Evolutionary conservation across 2,888 invertebrate genomes (phyloP).

Genomic region (Hesperia comma): DNA sequence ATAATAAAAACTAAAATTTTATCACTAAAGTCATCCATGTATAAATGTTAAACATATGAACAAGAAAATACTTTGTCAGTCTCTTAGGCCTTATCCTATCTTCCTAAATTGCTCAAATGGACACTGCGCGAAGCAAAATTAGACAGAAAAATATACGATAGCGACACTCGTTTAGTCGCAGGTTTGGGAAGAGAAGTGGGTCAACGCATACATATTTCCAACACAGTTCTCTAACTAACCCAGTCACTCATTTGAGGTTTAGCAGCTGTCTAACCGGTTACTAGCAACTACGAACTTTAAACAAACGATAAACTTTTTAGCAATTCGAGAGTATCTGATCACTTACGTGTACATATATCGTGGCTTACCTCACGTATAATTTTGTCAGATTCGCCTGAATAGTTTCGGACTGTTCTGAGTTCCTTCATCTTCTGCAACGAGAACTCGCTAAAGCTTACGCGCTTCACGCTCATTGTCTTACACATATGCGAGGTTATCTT

Average conservation of each 20-base stretch:
- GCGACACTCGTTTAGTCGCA: conserved; percentile 28
- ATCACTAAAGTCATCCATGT: too few relatives aligned
- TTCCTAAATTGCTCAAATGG: not conserved
- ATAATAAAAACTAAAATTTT: too few relatives aligned
- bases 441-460: too few relatives aligned
- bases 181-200: conserved; percentile 25
- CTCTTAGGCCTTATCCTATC: not conserved
- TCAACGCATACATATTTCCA: conserved; percentile 33
- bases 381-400: too few relatives aligned
- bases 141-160: conserved; percentile 26
- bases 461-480: too few relatives aligned
- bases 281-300: not conserved
- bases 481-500: too few relatives aligned
- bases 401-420: too few relatives aligned
- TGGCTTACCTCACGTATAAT: too few relatives aligned
- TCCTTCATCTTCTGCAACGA: too few relatives aligned
- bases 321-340: too few relatives aligned
- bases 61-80: not conserved
- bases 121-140: conserved; percentile 13
- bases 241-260: conserved; percentile 7
- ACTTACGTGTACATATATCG: too few relatives aligned
- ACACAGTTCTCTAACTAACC: conserved; percentile 30
- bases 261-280: not conserved
- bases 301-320: too few relatives aligned
- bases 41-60: not conserved